Conservation (phyloP, 2,888 invertebrate genomes). For the Ommatoiulus sabulosus region DNA sequence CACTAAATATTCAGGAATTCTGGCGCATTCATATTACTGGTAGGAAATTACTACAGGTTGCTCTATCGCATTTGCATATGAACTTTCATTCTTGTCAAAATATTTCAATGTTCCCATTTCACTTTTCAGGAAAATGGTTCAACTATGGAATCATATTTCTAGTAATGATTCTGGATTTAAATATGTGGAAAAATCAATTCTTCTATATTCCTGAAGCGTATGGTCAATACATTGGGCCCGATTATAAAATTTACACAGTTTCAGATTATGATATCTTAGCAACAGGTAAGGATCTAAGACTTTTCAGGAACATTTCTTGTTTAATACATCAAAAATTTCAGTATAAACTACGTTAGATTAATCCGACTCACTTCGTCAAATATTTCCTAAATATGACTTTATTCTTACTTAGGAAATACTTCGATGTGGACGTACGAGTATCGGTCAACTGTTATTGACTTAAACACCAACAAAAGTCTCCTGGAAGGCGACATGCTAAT, state of each 20-base stretch:
- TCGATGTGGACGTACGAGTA: slow-evolving; percentile 67
- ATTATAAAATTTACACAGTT: slow-evolving; percentile 67
- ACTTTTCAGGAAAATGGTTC: slow-evolving; percentile 71
- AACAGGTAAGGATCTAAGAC: slow-evolving; percentile 59
- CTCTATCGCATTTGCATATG: background rate
- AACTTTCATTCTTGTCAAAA: background rate
- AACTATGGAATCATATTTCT: slow-evolving; percentile 71
- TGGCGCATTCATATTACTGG: slow-evolving; percentile 68
- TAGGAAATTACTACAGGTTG: slow-evolving; percentile 60
- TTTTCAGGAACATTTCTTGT: background rate
- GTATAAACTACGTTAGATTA: too few species aligned
- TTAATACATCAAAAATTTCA: background rate
- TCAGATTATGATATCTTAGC: slow-evolving; percentile 64
- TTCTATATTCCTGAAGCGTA: slow-evolving; percentile 70
- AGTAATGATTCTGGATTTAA: slow-evolving; percentile 71
- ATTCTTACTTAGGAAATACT: slow-evolving; percentile 62
- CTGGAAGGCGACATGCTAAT: slow-evolving; percentile 68
- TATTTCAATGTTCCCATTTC: slow-evolving; percentile 34
- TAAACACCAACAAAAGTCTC: slow-evolving; percentile 66
- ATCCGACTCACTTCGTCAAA: too few species aligned
- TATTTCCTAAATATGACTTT: too few species aligned
- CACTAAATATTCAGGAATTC: slow-evolving; percentile 35
- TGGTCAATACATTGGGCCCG: slow-evolving; percentile 70
- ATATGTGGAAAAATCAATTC: slow-evolving; percentile 73
- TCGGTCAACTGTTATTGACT: slow-evolving; percentile 67